These are phyloP conservation scores for Amiota mariae DNA, from an alignment of 2,888 invertebrate genomes.

Conservation along the genomic window DNA sequence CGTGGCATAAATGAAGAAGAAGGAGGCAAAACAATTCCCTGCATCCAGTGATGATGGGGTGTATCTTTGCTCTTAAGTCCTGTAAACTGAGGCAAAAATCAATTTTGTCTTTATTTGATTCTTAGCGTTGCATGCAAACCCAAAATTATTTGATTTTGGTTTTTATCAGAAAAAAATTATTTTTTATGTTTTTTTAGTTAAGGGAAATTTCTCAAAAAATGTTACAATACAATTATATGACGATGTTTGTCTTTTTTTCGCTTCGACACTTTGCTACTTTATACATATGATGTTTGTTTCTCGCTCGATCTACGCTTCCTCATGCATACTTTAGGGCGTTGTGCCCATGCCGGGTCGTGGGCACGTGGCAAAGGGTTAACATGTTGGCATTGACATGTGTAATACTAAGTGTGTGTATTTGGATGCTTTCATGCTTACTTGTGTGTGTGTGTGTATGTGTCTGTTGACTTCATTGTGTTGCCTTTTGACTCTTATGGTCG, in stretches of 20 bases:
- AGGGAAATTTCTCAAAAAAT: no score
- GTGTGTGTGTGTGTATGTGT: slow-evolving; percentile 9
- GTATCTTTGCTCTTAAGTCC: no score
- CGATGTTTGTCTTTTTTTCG: no score
- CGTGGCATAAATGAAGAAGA: slow-evolving; percentile 46
- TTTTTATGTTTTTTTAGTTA: slow-evolving; percentile 45
- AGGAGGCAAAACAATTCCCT: not conserved
- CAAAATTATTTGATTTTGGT: slow-evolving; percentile 53
- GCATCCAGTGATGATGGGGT: not conserved
- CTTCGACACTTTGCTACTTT: no score
- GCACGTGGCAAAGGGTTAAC: slow-evolving; percentile 58
- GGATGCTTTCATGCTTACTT: slow-evolving; percentile 19
- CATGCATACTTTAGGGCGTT: slow-evolving; percentile 44
- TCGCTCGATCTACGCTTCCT: no score
- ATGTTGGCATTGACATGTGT: slow-evolving; percentile 27
- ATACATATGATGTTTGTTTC: no score
- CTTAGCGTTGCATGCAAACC: not conserved
- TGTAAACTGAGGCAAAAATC: not conserved
- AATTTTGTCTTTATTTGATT: not conserved
- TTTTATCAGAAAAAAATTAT: slow-evolving; percentile 5
- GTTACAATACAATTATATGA: no score
- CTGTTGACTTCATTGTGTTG: slow-evolving; percentile 18
- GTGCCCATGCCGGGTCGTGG: slow-evolving; percentile 17
- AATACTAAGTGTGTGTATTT: slow-evolving; percentile 6
- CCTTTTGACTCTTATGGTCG: not conserved